Evolutionary conservation across 2,888 invertebrate genomes (phyloP).

Genomic region (Drosophila barbarae): DNA sequence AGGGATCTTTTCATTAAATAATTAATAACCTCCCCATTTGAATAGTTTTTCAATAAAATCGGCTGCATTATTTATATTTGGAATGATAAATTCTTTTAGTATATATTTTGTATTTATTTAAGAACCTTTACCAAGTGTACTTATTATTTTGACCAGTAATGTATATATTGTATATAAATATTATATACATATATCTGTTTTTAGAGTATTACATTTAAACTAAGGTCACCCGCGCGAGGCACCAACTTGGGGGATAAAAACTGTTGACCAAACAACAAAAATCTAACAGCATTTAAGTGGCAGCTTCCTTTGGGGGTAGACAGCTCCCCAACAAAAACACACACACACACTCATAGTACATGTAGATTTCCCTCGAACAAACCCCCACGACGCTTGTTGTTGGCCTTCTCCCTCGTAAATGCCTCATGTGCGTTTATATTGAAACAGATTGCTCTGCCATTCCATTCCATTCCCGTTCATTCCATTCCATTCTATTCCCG

Average conservation of each 20-base stretch:
- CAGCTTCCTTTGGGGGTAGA: slow-evolving; percentile 22
- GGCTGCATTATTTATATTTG: too few relatives aligned
- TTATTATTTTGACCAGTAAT: too few relatives aligned
- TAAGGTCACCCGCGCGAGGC: not conserved
- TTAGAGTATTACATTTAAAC: not conserved
- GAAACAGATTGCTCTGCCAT: slow-evolving; percentile 78
- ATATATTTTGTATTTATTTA: too few relatives aligned
- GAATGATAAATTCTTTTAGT: too few relatives aligned
- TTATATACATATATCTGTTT: not conserved
- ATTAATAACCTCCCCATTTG: too few relatives aligned
- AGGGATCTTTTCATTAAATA: too few relatives aligned
- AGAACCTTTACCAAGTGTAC: too few relatives aligned
- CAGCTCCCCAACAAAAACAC: slow-evolving; percentile 26
- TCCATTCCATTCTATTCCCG: slow-evolving; percentile 20
- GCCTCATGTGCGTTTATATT: slow-evolving; percentile 77
- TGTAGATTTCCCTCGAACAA: slow-evolving; percentile 25
- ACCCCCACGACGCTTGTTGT: slow-evolving; percentile 50
- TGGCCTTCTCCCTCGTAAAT: slow-evolving; percentile 64
- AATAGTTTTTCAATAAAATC: too few relatives aligned
- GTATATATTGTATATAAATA: too few relatives aligned
- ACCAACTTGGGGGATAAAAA: slow-evolving; percentile 4
- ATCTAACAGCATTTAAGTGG: slow-evolving; percentile 65
- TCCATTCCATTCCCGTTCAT: slow-evolving; percentile 18
- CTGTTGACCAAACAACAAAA: slow-evolving; percentile 57
- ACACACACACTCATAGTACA: slow-evolving; percentile 4